Conservation (phyloP, 2,888 invertebrate genomes). For the Ectemnius continuus region DNA sequence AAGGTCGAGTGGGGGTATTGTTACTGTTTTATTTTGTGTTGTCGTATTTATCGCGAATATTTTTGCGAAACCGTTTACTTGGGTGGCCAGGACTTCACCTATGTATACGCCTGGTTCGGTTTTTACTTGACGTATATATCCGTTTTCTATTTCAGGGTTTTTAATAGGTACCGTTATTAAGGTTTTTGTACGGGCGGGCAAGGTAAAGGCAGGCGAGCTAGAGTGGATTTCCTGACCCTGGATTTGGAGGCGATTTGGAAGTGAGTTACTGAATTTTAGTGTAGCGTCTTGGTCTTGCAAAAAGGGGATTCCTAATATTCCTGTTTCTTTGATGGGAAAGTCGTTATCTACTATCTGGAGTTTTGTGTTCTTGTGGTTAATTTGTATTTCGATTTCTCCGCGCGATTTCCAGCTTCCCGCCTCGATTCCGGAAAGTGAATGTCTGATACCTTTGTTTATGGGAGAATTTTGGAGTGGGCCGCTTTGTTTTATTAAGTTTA, state of each 20-base stretch:
- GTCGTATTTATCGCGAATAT: not conserved
- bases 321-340: not conserved
- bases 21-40: not conserved
- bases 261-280: not conserved
- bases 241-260: not conserved
- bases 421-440: too few species aligned
- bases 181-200: not conserved
- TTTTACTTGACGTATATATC: not conserved
- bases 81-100: not conserved
- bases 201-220: not conserved
- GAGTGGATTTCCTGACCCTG: not conserved
- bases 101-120: not conserved
- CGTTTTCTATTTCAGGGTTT: not conserved
- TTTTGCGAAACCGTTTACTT: not conserved
- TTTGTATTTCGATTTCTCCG: not conserved
- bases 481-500: not conserved
- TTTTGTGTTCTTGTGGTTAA: not conserved
- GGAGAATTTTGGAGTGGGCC: too few species aligned
- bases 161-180: constrained; percentile 2
- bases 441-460: too few species aligned
- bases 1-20: not conserved
- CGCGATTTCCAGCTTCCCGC: not conserved
- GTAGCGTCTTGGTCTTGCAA: not conserved
- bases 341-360: not conserved
- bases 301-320: constrained; percentile 1